Conservation (phyloP, 1,140 invertebrate species). For the Sminthurides bifidus region DNA sequence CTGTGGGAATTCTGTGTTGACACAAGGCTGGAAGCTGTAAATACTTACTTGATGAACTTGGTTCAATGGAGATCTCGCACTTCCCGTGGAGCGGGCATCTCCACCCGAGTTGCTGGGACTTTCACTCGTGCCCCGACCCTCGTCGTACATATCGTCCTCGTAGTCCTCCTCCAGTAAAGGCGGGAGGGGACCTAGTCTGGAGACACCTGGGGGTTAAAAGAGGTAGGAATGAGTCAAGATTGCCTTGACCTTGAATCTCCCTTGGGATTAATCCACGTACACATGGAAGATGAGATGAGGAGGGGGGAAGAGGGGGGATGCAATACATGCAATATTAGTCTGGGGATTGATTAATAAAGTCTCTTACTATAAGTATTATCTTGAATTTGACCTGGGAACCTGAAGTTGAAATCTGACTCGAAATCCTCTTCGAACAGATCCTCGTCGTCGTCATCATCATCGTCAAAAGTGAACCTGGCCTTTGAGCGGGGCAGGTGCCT, state of each 20-base stretch:
- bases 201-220: conserved; percentile 23
- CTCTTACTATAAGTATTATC: conserved; percentile 31
- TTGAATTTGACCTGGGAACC: conserved; percentile 29
- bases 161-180: conserved; percentile 29
- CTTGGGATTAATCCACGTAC: no score
- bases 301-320: no score
- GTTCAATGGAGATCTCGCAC: neutral
- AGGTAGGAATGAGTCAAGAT: no score
- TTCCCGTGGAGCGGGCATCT: neutral
- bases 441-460: conserved; percentile 27
- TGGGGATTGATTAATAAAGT: neutral
- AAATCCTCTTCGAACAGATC: conserved; percentile 31
- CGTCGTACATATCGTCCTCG: conserved; percentile 31
- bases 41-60: conserved; percentile 5
- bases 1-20: neutral
- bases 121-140: conserved; percentile 2
- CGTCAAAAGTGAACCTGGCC: conserved; percentile 28
- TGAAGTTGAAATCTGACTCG: conserved; percentile 30
- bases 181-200: conserved; percentile 26
- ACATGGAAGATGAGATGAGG: no score
- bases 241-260: no score
- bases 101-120: conserved; percentile 10
- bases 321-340: neutral
- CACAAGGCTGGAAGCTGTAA: no score
- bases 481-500: conserved; percentile 18